Percentiles rank a stretch among this genome's conserved stretches.
Evolutionary conservation across 1,140 invertebrate species (phyloP).

Genomic region (Parapsyche elsis): DNA sequence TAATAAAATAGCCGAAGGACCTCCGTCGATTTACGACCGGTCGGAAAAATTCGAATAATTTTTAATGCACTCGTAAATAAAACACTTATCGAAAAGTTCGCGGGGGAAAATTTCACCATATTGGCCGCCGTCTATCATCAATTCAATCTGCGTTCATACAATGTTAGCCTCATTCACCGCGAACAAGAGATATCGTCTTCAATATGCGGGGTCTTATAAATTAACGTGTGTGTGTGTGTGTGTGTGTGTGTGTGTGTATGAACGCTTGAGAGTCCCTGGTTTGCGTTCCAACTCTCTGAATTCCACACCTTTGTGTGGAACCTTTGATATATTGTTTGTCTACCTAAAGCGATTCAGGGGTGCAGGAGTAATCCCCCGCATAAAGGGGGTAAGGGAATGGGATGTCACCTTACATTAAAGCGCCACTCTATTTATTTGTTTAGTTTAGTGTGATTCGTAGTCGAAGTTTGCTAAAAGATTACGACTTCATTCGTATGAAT

Average conservation of each 20-base stretch:
- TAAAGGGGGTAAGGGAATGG: not conserved
- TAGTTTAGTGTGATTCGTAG: too few species aligned
- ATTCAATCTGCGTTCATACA: not conserved
- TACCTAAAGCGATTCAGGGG: not conserved
- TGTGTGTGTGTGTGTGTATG: not conserved
- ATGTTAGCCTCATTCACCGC: not conserved
- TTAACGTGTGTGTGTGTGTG: not conserved
- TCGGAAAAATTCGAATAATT: conserved; percentile 40
- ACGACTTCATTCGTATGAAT: too few species aligned
- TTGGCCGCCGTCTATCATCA: not conserved
- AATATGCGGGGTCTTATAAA: too few species aligned
- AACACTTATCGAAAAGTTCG: not conserved
- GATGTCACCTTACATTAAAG: too few species aligned
- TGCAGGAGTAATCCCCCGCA: not conserved
- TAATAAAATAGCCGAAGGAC: conserved; percentile 35
- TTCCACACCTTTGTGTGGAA: conserved; percentile 9
- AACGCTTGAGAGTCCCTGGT: not conserved
- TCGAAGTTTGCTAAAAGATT: too few species aligned
- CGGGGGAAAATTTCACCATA: not conserved
- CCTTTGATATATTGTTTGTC: conserved; percentile 27
- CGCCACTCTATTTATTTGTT: too few species aligned
- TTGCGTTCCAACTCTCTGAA: not conserved
- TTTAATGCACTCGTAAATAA: conserved; percentile 43
- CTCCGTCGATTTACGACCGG: conserved; percentile 20
- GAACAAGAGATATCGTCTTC: not conserved